phyloP scores from a whole-genome alignment of 2,113 vertebrate species.

The Phylloscopus whistleri region DNA sequence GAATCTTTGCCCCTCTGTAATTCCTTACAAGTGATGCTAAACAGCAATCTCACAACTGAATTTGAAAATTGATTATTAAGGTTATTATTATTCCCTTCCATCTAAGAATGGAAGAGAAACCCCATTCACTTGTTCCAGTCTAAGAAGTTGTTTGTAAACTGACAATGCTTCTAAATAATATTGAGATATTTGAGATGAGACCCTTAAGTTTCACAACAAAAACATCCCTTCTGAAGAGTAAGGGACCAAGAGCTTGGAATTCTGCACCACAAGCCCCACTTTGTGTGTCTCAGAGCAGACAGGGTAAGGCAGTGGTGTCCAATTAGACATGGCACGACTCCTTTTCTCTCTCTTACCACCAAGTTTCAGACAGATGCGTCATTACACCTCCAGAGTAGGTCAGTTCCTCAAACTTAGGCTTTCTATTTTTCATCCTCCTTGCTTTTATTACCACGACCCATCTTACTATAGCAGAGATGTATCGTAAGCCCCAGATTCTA shows the following conservation, averaged over 20 bases:
- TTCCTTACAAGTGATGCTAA: not conserved
- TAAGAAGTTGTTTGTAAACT: not conserved
- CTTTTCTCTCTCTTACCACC: not conserved
- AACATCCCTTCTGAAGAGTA: not conserved
- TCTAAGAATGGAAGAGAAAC: not conserved
- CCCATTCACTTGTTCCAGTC: not conserved
- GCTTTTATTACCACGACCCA: not conserved
- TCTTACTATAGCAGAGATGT: not conserved
- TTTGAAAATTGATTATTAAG: not conserved
- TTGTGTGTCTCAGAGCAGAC: not conserved
- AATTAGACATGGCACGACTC: accelerated
- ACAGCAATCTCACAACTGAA: not conserved
- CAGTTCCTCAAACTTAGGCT: not conserved
- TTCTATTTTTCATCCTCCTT: not conserved
- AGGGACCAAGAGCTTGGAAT: accelerated
- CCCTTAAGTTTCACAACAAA: not conserved
- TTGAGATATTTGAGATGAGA: not conserved
- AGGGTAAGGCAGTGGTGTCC: accelerated
- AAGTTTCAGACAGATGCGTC: not conserved
- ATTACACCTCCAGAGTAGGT: not conserved
- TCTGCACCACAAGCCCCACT: not conserved
- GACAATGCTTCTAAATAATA: not conserved
- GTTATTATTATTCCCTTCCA: too few species aligned
- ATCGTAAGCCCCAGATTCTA: not conserved
- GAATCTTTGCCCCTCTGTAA: not conserved